Base-by-base conservation (phyloP, 2,797 vertebrate species). In the Centropyge bicolor region DNA sequence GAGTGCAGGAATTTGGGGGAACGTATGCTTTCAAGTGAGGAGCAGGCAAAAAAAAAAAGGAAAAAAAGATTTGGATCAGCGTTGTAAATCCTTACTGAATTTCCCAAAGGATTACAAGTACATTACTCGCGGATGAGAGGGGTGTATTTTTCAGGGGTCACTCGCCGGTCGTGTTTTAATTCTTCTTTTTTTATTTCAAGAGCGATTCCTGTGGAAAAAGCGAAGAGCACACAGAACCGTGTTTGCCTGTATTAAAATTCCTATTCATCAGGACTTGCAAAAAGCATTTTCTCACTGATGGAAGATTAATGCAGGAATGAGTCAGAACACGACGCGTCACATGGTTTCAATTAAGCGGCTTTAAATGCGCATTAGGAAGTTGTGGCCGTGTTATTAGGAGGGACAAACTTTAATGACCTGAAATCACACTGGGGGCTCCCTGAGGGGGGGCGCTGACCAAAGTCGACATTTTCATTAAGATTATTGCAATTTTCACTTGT, bases 191-290 rank as follows among this genome's bases (percentile, higher is more conserved):
- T 61, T 41, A 16, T 57, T 64, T 59, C 27, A 46, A 24, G 59
- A 62, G 66, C 38, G 54, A 77, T 76, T 78, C 64, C 63, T 82
- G 71, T 68, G 70, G 36, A 64, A 82, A 31, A 85, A 86, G 74
- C 61, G 40, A 79, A 69, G 82, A 76, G 83, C 80, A 68, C 72
- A 60, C 67, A 56, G 14, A 56, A 7, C 41, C 24, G 69, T 88
- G 80, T 92, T 92, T 87, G 84, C 80, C 68, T 56, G 19, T 71
- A 86, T 93, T 90, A 90, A 86, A 85, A 85, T 85, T 84, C 76
- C 71, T 55, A 84, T 90, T 91, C 66, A 85, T 86, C 40, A 56
- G 55, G 61, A 81, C 43, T 85, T 86, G 74, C 65, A 41, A 60
- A 78, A 64, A 54, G 52, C 49, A 76, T 77, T 84, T 85, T 43